Conservation (phyloP, 1,140 invertebrate species). For the Pseudobourletiella spinata region DNA sequence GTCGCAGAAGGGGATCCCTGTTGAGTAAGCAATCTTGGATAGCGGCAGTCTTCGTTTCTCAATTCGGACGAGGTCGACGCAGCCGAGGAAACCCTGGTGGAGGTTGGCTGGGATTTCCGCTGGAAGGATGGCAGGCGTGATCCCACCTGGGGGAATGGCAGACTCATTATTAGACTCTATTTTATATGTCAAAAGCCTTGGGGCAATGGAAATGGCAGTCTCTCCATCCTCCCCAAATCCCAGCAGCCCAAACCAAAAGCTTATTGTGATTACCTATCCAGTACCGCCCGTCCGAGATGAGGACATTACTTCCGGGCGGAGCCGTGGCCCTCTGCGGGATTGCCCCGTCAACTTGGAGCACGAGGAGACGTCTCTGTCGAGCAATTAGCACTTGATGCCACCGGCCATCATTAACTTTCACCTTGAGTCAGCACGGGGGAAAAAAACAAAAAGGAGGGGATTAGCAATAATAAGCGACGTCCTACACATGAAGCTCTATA, state of each 20-base stretch:
- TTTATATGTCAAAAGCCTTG: no score
- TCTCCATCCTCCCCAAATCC: neutral
- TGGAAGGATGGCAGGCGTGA: conserved; percentile 46
- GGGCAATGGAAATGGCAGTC: neutral
- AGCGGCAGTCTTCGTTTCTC: conserved; percentile 44
- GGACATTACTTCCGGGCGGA: conserved; percentile 52
- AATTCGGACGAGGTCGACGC: conserved; percentile 50
- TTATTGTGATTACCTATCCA: conserved; percentile 62
- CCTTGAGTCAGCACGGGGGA: no score
- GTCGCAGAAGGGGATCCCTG: conserved; percentile 30
- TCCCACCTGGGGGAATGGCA: conserved; percentile 20
- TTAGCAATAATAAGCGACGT: no score
- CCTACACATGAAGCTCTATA: no score
- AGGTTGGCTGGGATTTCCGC: conserved; percentile 49
- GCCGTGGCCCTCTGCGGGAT: conserved; percentile 52
- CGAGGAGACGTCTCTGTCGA: conserved; percentile 55
- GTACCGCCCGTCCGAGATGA: conserved; percentile 62
- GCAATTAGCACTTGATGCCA: conserved; percentile 60
- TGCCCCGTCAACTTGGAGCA: conserved; percentile 57
- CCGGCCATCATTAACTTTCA: conserved; percentile 51
- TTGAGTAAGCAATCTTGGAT: conserved; percentile 31
- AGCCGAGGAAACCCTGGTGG: conserved; percentile 53
- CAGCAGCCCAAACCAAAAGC: neutral
- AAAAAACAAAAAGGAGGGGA: neutral
- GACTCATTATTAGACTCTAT: no score